Percentiles rank a stretch among this genome's conserved stretches.
Evolutionary conservation across 2,113 vertebrate species (phyloP).

Genomic region (Ceuthmochares aereus): DNA sequence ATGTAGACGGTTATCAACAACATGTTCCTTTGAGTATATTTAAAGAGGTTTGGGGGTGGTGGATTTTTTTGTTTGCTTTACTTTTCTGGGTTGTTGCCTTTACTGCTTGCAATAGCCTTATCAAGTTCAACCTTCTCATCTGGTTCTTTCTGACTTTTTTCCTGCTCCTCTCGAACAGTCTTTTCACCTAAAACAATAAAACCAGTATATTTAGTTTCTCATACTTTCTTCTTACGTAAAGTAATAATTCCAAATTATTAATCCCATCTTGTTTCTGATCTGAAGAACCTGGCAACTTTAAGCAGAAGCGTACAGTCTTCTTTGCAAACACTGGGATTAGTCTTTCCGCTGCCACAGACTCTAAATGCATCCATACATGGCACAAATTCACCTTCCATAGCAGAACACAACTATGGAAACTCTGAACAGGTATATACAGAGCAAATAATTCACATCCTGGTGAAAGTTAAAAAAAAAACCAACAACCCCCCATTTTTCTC

Average conservation of each 20-base stretch:
- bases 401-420: background rate
- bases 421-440: background rate
- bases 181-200: slow-evolving; percentile 11
- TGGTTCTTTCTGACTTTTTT: background rate
- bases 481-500: background rate
- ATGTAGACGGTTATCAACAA: background rate
- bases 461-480: background rate
- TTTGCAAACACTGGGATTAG: background rate
- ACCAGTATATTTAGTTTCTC: background rate
- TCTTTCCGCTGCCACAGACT: background rate
- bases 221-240: background rate
- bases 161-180: background rate
- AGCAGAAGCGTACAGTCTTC: background rate
- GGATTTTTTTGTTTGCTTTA: background rate
- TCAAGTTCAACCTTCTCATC: background rate
- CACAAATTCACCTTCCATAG: background rate
- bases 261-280: background rate
- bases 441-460: background rate
- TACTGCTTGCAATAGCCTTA: background rate
- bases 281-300: background rate
- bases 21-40: background rate
- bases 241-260: background rate
- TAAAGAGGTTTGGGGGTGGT: background rate
- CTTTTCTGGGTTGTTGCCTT: background rate
- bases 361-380: background rate